phyloP scores from a whole-genome alignment of 2,797 vertebrate species.

The Sebastolobus altivelis region DNA sequence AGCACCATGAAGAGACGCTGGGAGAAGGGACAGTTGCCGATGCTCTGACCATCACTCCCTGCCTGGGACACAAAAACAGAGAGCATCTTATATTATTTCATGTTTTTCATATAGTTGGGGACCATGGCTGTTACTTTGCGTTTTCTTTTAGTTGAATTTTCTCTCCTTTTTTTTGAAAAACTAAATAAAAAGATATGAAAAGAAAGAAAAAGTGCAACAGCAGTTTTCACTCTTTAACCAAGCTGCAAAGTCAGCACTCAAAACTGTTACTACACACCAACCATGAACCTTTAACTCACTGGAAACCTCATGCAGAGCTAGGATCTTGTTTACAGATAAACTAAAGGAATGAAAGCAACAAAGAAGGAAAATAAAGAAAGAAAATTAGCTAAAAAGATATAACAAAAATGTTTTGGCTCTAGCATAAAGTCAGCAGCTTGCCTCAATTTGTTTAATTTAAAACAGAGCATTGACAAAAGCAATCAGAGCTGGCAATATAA shows the following conservation, averaged over 20 bases:
- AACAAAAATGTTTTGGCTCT: neutral
- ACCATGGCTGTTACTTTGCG: neutral
- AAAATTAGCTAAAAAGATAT: neutral
- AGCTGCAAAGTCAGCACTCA: constrained; percentile 1
- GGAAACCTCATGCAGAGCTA: neutral
- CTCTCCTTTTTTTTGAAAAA: neutral
- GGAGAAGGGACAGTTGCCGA: constrained; percentile 96
- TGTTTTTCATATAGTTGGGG: neutral
- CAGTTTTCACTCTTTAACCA: neutral
- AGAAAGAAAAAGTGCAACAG: neutral
- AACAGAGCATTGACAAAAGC: neutral
- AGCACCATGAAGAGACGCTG: constrained; percentile 96
- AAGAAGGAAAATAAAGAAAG: neutral
- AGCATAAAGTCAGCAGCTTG: neutral
- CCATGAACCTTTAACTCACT: neutral
- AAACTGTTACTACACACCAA: neutral
- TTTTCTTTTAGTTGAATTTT: neutral
- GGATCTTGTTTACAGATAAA: neutral
- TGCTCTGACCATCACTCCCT: constrained; percentile 93
- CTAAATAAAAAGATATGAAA: neutral
- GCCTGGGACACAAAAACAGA: constrained; percentile 81
- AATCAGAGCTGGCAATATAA: neutral
- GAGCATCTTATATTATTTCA: neutral
- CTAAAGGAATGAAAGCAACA: neutral
- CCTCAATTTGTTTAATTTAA: neutral